Base-by-base conservation (phyloP, 2,113 vertebrate genomes). In the Callaeas wilsoni region DNA sequence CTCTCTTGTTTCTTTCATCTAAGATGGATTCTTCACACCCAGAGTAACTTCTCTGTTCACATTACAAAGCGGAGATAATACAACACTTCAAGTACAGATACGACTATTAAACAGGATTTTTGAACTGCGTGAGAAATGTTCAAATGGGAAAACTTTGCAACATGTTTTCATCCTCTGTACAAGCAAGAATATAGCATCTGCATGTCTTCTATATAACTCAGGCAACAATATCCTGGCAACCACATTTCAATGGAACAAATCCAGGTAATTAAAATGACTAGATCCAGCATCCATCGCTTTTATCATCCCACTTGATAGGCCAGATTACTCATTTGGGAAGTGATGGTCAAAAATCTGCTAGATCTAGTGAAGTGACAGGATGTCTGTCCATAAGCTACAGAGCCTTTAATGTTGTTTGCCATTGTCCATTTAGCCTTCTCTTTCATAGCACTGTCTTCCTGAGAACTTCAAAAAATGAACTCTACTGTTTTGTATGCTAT, bases 221-320 rank as follows among this genome's bases (percentile, higher is more conserved):
- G 97, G 98, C 98, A 99, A 98, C 98, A 98, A 99, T 98, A 98
- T 98, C 98, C 98, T 98, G 98, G 98, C 98, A 99, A 99, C 98
- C 97, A 92, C 93, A 96, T 93, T 97, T 96, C 96, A 97, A 25
- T 87, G 95, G 93, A 90, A 97, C 94, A 97, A 97, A 98, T 97
- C 96, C 53, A 69, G 91, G 95, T 94, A 96, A 93, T 96, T 97
- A 96, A 97, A 97, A 97, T 97, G 14, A 93, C 92, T 91, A 71
- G 59, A 95, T 93, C 89, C 87, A 91, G 59, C 85, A 97, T 83
- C 74, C 89, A 71, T 96, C 82, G 91, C 81, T 87, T 96, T 97
- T 95, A 94, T 93, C 82, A 97, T 97, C 84, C 80, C 88, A 96
- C 90, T 95, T 96, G 79, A 79, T 35, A 83, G 37, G 20, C 37